These are phyloP conservation scores for Eilema caniola DNA, from an alignment of 2,888 invertebrate species.

Conservation along the genomic window DNA sequence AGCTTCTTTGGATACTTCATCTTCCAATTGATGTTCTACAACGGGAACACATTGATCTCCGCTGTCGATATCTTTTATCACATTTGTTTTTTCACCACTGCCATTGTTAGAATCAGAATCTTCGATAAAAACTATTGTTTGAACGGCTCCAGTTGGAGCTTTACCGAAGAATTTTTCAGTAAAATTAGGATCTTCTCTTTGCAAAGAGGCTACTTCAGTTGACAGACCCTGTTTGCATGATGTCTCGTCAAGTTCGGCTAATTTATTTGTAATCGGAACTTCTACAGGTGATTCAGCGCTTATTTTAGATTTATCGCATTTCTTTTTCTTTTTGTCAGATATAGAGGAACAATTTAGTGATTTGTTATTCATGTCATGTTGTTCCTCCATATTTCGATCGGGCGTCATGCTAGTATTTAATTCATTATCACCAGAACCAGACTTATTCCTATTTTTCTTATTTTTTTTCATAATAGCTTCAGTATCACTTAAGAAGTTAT, in stretches of 20 bases:
- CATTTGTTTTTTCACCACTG: slow-evolving; percentile 45
- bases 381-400: slow-evolving; percentile 9
- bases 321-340: slow-evolving; percentile 44
- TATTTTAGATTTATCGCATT: slow-evolving; percentile 25
- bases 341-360: slow-evolving; percentile 26
- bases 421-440: slow-evolving; percentile 40
- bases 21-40: slow-evolving; percentile 53
- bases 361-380: slow-evolving; percentile 15
- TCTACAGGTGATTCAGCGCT: slow-evolving; percentile 23
- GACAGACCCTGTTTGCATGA: not conserved
- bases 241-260: slow-evolving; percentile 13
- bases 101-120: slow-evolving; percentile 71
- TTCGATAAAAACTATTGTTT: slow-evolving; percentile 67
- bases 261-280: slow-evolving; percentile 18
- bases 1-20: slow-evolving; percentile 32
- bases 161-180: slow-evolving; percentile 61
- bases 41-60: slow-evolving; percentile 79
- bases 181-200: slow-evolving; percentile 30
- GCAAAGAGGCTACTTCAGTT: not conserved
- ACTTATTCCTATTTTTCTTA: slow-evolving; percentile 38
- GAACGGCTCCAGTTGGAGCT: slow-evolving; percentile 55
- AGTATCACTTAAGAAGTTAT: slow-evolving; percentile 67
- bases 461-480: slow-evolving; percentile 60
- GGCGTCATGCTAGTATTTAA: slow-evolving; percentile 28
- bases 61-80: slow-evolving; percentile 48